phyloP scores from a whole-genome alignment of 35 echinoderm and acorn worm species.

The Nesometra sesokonis region DNA sequence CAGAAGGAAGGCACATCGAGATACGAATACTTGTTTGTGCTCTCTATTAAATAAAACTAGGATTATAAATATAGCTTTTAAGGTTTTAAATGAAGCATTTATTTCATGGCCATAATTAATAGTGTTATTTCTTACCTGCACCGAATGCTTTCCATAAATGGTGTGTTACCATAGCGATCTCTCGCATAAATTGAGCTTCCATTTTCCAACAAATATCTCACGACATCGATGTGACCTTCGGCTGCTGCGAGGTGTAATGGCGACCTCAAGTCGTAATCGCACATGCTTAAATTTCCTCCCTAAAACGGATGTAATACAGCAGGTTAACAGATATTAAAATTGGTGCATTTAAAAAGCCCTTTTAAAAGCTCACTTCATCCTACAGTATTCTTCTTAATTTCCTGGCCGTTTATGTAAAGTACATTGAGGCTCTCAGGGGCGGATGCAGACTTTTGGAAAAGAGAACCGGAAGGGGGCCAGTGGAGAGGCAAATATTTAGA shows the following conservation, averaged over 20 bases:
- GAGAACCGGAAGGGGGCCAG: too few relatives aligned
- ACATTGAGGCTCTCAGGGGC: too few relatives aligned
- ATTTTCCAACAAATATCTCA: slow-evolving; percentile 38
- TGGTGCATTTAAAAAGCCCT: too few relatives aligned
- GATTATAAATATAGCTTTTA: background rate
- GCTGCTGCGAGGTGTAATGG: slow-evolving; percentile 34
- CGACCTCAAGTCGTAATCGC: slow-evolving; percentile 41
- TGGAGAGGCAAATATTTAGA: too few relatives aligned
- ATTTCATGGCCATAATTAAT: background rate
- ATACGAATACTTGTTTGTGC: background rate
- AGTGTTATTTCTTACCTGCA: slow-evolving; percentile 35
- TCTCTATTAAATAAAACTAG: background rate
- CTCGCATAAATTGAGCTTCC: slow-evolving; percentile 28
- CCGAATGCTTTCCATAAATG: slow-evolving; percentile 42
- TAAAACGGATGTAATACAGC: too few relatives aligned
- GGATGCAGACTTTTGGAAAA: too few relatives aligned
- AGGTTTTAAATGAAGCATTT: background rate
- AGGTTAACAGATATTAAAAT: too few relatives aligned
- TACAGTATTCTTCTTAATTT: too few relatives aligned
- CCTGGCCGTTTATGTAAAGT: too few relatives aligned
- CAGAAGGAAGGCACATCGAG: background rate
- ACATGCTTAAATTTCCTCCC: slow-evolving; percentile 32
- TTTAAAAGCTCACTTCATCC: too few relatives aligned
- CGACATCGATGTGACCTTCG: slow-evolving; percentile 12
- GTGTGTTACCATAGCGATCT: slow-evolving; percentile 42